Evolutionary conservation across 92 coral and sea anemone species (phyloP), one percentile per base, ranked within the genome.

Genomic region (Siderastrea radians): DNA sequence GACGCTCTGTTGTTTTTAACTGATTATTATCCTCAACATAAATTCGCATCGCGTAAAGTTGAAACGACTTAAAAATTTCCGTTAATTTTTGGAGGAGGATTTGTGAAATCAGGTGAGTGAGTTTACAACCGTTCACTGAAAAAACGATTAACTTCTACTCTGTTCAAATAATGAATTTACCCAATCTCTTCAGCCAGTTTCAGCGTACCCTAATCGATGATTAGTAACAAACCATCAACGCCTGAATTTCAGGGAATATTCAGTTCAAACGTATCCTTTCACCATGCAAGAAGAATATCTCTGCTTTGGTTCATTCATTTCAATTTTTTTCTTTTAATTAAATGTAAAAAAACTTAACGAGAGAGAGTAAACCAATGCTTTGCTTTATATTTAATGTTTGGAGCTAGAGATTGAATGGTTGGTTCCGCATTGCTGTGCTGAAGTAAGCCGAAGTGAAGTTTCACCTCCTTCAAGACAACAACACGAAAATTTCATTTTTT

Each of bases 1-100:
- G 86, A 69, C 69, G 69, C 49, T 45, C 4, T 69, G 50, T 19
- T 70, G 77, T 82, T 48, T 55, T 68, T 55, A 12, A 11, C 19
- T 19, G 43, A 10, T 70, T 70, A 71, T 82, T 70, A 82, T 47
- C 59, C 71, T 82, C 26, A 3, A 48, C 69, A 82, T 46, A 79
- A 64, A 70, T 82, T 58, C 78, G 72, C 59, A 48, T 46, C 49
- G 10, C 63, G 54, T 15, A 53, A 70, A 49, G 67, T 4, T 54
- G 6, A 49, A 19, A 12, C 62, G n/a, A 15, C 57, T 16, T 51
- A 49, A 82, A 59, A 57, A 10, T 47, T 47, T 11, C 52, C 0
- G 65, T 45, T 59, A 60, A 44, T 11, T 5, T 51, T 68, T 52
- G 13, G 19, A 15, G 51, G 68, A 44, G 4, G 55, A 19, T 3